Percentiles rank a stretch among this genome's conserved stretches.
Evolutionary conservation across 2,888 invertebrate species (phyloP).

Genomic region (Oscheius sp.): DNA sequence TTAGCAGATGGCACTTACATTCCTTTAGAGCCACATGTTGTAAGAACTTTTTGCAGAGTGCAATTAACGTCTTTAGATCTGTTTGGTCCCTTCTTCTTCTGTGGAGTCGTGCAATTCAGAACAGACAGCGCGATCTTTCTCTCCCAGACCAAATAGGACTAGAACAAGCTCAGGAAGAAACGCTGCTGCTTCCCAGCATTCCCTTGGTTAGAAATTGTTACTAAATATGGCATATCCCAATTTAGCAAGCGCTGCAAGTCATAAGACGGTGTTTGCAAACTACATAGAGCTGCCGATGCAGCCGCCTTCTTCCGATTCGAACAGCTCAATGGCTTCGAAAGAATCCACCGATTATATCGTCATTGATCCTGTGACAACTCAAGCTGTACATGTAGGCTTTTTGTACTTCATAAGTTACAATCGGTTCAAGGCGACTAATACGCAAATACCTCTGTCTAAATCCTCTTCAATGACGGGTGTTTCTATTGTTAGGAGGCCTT

Average conservation of each 20-base stretch:
- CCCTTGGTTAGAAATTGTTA: background rate
- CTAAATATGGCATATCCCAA: background rate
- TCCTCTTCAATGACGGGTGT: slow-evolving; percentile 34
- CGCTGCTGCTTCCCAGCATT: slow-evolving; percentile 4
- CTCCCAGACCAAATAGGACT: slow-evolving; percentile 7
- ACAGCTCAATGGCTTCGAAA: slow-evolving; percentile 25
- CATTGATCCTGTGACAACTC: slow-evolving; percentile 31
- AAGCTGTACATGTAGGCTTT: slow-evolving; percentile 22
- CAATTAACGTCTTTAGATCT: slow-evolving; percentile 34
- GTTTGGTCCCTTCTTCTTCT: slow-evolving; percentile 42
- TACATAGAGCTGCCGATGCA: slow-evolving; percentile 29
- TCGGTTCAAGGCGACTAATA: background rate
- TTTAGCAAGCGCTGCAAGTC: slow-evolving; percentile 30
- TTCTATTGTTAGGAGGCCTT: background rate
- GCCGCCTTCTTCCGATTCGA: slow-evolving; percentile 17
- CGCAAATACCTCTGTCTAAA: slow-evolving; percentile 3
- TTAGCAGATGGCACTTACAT: background rate
- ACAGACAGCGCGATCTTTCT: slow-evolving; percentile 47
- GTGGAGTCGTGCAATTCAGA: slow-evolving; percentile 53
- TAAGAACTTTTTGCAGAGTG: slow-evolving; percentile 41
- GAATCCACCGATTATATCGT: slow-evolving; percentile 16
- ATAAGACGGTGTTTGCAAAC: slow-evolving; percentile 23
- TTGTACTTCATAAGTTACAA: background rate
- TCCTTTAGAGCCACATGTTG: slow-evolving; percentile 3
- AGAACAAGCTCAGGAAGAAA: background rate